Evolutionary conservation across 2,888 invertebrate species (phyloP).

Genomic region (Melanchra persicariae): DNA sequence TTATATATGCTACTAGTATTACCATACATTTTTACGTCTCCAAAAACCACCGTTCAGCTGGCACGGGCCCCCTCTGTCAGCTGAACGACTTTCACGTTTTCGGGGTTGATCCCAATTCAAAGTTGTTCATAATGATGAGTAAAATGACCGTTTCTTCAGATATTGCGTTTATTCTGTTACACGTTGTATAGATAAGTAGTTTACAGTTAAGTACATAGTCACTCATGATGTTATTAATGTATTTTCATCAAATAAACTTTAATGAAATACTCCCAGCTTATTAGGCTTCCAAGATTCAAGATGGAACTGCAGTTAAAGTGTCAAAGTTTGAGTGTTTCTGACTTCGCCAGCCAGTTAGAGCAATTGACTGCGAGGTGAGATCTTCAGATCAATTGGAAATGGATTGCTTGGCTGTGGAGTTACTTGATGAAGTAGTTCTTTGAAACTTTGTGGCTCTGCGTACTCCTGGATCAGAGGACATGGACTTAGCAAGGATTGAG

Average conservation of each 20-base stretch:
- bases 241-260: not conserved
- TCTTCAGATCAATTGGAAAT: constrained; percentile 18
- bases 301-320: constrained; percentile 27
- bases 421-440: not conserved
- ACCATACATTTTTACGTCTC: too few species aligned
- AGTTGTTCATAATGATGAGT: too few species aligned
- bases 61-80: too few species aligned
- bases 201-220: too few species aligned
- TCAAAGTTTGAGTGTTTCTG: constrained; percentile 18
- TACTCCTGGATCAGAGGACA: not conserved
- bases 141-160: too few species aligned
- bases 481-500: not conserved
- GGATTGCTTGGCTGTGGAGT: not conserved
- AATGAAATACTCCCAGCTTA: not conserved
- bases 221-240: too few species aligned
- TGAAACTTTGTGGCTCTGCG: not conserved
- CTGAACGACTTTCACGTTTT: too few species aligned
- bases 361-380: constrained; percentile 9
- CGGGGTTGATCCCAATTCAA: too few species aligned
- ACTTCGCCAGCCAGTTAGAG: constrained; percentile 2
- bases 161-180: too few species aligned
- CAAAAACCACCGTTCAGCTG: too few species aligned
- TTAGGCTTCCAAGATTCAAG: not conserved
- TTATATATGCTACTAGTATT: too few species aligned
- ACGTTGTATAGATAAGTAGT: too few species aligned